Conservation (phyloP, 2,113 vertebrate genomes). For the Bujurquina vittata region DNA sequence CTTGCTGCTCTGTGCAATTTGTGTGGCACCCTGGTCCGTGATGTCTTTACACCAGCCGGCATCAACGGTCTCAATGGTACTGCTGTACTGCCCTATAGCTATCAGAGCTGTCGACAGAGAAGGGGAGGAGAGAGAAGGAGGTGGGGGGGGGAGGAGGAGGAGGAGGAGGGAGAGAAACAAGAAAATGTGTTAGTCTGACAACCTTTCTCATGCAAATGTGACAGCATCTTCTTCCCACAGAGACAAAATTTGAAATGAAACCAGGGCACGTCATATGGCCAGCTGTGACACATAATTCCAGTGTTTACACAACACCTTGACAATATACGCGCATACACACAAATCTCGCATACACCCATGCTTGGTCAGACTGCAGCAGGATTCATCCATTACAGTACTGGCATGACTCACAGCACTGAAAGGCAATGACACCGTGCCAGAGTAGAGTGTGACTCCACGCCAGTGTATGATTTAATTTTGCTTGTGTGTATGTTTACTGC, state of each 20-base stretch:
- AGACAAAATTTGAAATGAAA: constrained; percentile 62
- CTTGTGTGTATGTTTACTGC: constrained; percentile 29
- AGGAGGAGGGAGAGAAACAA: constrained; percentile 32
- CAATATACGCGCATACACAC: constrained; percentile 16
- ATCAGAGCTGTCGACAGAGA: constrained; percentile 87
- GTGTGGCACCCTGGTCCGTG: constrained; percentile 94
- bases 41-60: constrained; percentile 99
- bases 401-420: constrained; percentile 57
- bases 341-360: constrained; percentile 25
- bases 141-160: neutral
- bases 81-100: constrained; percentile 95
- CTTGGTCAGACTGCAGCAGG: constrained; percentile 56
- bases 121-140: neutral
- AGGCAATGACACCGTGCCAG: constrained; percentile 55
- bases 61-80: constrained; percentile 97
- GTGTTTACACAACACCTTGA: constrained; percentile 61
- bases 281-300: constrained; percentile 62
- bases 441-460: constrained; percentile 56
- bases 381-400: constrained; percentile 64
- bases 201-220: constrained; percentile 71
- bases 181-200: constrained; percentile 75
- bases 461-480: constrained; percentile 57
- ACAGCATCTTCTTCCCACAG: constrained; percentile 48
- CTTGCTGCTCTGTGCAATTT: constrained; percentile 97
- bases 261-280: constrained; percentile 52